Evolutionary conservation across 2,797 vertebrate species (phyloP), one percentile per base, ranked within the genome.

Genomic region (Falco berigora): DNA sequence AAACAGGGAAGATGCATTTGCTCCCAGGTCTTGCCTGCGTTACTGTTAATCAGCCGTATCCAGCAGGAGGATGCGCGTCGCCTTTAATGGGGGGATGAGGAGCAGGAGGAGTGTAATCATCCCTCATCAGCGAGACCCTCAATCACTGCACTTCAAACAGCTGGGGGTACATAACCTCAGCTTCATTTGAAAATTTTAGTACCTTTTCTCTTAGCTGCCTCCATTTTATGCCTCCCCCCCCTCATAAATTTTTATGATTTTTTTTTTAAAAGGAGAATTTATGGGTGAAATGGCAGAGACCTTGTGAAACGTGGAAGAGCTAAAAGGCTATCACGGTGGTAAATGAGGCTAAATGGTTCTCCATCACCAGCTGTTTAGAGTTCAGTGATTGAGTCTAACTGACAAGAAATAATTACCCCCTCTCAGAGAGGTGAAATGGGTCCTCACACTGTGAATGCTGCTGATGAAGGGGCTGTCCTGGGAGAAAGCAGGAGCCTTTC

Each of bases 321-420:
- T 96, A 86, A 97, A 97, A 97, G 96, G 95, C 96, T 55, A 86
- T 96, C 95, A 72, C 14, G 36, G 85, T 91, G 93, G 95, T 94
- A 96, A 97, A 97, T 96, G 97, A 97, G 96, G 96, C 91, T 96
- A 92, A 91, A 95, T 96, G 96, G 78, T 96, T 93, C 91, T 77
- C 25, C 79, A 40, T 95, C 88, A 69, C 90, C 97, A 98, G 97
- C 97, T 98, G 97, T 34, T 89, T 55, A 42, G 94, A 82, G 95
- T 47, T 93, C 90, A 36, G 92, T 97, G 97, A 97, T 97, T 97
- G 97, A 97, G 90, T 28, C 90, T 93, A 72, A 78, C 84, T 95
- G 97, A 94, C 78, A 76, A 95, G 93, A 90, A 93, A 75, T 97
- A 96, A 97, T 97, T 96, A 78, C 89, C 95, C 91, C 76, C 95